Base-by-base conservation (phyloP, 2,113 vertebrate species). In the Hemichromis elongatus region DNA sequence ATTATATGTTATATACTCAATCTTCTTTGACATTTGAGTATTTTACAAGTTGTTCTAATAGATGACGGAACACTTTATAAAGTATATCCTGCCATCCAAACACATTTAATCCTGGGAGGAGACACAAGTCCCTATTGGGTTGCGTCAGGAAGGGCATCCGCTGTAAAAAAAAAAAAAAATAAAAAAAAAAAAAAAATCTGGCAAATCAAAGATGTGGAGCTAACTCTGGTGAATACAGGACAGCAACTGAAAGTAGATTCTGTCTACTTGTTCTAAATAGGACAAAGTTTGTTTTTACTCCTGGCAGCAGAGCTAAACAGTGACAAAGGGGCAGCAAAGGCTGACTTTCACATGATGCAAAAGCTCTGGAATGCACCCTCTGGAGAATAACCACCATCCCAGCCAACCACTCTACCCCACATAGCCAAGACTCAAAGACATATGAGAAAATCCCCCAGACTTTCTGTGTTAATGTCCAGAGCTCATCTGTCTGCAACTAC, bases 281-380 rank as follows among this genome's bases (percentile, higher is more conserved):
- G 26, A 82, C 18, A 19, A 79, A 68, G 37, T n/a, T 90, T 94
- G 80, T 91, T 90, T 86, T 83, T 50, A 47, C 68, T 84, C 57
- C 81, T 89, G 79, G 77, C 79, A 91, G 87, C 55, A 61, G 33
- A 68, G 79, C 73, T 77, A 80, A 33, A 81, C n/a, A 75, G 85
- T 90, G 85, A 89, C 86, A 91, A 89, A 79, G 70, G 88, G 82
- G 85, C 83, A 84, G 91, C 57, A 73, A 87, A 57, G 90, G 83
- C 89, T 88, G 90, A 88, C 89, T 94, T 96, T 94, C 95, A 94
- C 92, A 92, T 95, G 94, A 95, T 91, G 89, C 93, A 90, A 88
- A 92, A 80, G 83, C 83, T 91, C 89, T 90, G 94, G 93, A 93
- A 94, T 94, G 91, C 84, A 86, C 77, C 95, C 93, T 89, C 92